Base-by-base conservation (phyloP, 2,888 invertebrate species). In the Drosophila affinis region DNA sequence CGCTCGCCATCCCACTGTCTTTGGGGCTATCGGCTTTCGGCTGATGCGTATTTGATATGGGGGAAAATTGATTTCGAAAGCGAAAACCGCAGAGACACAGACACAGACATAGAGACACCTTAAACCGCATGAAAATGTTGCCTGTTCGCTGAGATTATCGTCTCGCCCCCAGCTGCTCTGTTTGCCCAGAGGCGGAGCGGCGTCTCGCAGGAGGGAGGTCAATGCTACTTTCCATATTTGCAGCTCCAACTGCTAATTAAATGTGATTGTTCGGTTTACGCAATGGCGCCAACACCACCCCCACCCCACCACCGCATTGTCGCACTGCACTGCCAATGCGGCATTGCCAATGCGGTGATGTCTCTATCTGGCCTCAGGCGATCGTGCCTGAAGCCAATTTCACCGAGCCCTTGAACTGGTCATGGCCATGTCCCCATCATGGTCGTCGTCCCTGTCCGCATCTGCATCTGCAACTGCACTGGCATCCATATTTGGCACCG, bases 381-480 rank as follows among this genome's bases (percentile, higher is more conserved):
- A 52, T 69, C 70, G 61, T 57, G 18, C 56, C 61, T 49, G 9
- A 10, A 9, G 29, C 24, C 63, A 77, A 80, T 79, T 82, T 80
- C 82, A 64, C 77, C 69, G 75, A 84, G 84, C 86, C 84, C 84
- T 85, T 86, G 84, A 86, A 84, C 77, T 82, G 81, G 65, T 58
- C 80, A 75, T 78, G 78, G 64, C 77, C 71, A 74, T 68, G 60
- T 71, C 61, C 18, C 61, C 57, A 32, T 60, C 60, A 29, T 29
- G 29, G 29, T 29, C 29, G 29, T 9, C 9, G 29, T 29, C 64
- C 24, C 21, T 7, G 24, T 27, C 48, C 48, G 9, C 32, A 10
- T 12, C 34, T 5, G 34, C 34, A 34, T 4, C 34, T 12, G 34
- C 12, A 12, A 14, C 12, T 34, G 34, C 34, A 34, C 34, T 5